Percentiles rank a stretch among this genome's conserved stretches.
Evolutionary conservation across 2,888 invertebrate genomes (phyloP).

Genomic region (Stenolophus ochropezus): DNA sequence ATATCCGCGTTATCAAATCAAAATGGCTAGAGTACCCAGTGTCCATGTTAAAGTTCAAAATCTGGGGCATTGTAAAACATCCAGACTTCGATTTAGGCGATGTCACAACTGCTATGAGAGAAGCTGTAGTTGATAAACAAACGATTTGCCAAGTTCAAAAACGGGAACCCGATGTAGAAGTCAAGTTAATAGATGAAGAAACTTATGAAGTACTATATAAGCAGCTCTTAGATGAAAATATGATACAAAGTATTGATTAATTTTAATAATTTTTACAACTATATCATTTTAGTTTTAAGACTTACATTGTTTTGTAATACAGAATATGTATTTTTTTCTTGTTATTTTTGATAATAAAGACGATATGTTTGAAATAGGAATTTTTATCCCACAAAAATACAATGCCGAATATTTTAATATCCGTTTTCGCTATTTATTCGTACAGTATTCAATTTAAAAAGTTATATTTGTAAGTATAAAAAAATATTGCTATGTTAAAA

Average conservation of each 20-base stretch:
- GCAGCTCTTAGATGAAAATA: constrained; percentile 64
- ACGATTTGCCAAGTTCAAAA: constrained; percentile 18
- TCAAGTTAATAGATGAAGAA: constrained; percentile 66
- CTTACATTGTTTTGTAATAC: constrained; percentile 12
- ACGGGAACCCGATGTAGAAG: constrained; percentile 42
- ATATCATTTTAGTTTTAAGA: constrained; percentile 12
- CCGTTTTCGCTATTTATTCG: no score
- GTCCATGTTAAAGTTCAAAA: constrained; percentile 73
- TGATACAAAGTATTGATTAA: constrained; percentile 44
- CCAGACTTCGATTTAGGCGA: constrained; percentile 67
- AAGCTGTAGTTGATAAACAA: constrained; percentile 30
- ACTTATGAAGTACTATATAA: constrained; percentile 66
- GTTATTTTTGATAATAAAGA: constrained; percentile 32
- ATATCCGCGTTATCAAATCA: constrained; percentile 74
- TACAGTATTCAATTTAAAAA: no score
- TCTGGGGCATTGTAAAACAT: constrained; percentile 72
- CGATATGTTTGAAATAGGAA: background rate
- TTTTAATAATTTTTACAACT: background rate
- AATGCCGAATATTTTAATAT: no score
- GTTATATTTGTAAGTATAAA: no score
- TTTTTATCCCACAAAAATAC: background rate
- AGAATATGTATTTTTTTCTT: constrained; percentile 13
- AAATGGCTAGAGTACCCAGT: constrained; percentile 76
- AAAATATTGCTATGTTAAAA: no score
- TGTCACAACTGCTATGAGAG: background rate